A percentile compares a stretch with the other conserved stretches of the same genome.
Conservation (phyloP, 2,113 vertebrate genomes). For the Rousettus leschenaultii region DNA sequence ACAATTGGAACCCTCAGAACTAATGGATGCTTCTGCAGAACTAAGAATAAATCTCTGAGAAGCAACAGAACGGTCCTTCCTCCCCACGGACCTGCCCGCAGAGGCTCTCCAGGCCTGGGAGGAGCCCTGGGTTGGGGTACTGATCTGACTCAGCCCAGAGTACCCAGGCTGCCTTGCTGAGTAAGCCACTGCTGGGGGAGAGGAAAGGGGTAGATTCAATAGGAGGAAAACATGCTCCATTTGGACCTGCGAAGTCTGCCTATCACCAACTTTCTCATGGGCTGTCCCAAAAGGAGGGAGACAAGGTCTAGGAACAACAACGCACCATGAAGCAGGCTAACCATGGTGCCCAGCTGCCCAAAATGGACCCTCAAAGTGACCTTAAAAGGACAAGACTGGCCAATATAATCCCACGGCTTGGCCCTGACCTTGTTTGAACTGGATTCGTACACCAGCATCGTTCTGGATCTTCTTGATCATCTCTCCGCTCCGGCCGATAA, state of each 20-base stretch:
- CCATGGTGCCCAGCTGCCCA: background rate
- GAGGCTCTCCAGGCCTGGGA: background rate
- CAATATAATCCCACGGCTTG: background rate
- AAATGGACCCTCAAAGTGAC: background rate
- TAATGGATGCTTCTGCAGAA: background rate
- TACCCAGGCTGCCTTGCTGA: background rate
- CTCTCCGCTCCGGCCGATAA: slow-evolving; percentile 92
- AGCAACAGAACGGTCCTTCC: background rate
- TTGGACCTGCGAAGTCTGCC: background rate
- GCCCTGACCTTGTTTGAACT: slow-evolving; percentile 93
- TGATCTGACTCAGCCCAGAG: background rate
- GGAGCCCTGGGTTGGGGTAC: background rate
- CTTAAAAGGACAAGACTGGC: background rate
- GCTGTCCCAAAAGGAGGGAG: background rate
- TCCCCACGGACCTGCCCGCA: background rate
- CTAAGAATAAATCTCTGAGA: background rate
- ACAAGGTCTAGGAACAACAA: background rate
- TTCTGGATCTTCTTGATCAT: slow-evolving; percentile 98
- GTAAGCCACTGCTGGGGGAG: background rate
- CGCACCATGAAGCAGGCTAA: no score
- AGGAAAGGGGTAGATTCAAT: fast-evolving
- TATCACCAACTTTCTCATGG: fast-evolving
- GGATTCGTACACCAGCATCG: slow-evolving; percentile 93
- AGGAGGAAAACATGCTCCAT: background rate
- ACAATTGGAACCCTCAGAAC: background rate